Evolutionary conservation across 2,113 vertebrate species (phyloP).

Genomic region (Pachyramphus minor): DNA sequence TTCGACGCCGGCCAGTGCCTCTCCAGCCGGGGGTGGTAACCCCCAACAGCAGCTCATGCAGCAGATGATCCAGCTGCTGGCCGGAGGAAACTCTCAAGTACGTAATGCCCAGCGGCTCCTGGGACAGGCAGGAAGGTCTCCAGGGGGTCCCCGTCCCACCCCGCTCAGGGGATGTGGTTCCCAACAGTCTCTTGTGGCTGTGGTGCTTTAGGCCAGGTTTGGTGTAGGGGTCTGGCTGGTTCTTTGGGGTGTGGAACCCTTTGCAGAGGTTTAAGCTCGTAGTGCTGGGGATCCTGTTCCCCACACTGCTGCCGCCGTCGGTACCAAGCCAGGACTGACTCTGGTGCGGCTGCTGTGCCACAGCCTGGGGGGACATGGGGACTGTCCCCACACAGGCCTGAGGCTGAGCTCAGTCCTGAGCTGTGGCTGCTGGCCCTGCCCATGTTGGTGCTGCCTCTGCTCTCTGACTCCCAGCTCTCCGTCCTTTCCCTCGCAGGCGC

Average conservation of each 20-base stretch:
- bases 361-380: not conserved
- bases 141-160: rapidly evolving
- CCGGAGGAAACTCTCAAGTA: slow-evolving; percentile 82
- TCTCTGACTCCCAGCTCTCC: not conserved
- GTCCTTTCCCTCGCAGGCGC: slow-evolving; percentile 72
- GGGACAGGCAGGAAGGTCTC: not conserved
- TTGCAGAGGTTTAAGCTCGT: not conserved
- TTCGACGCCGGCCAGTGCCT: slow-evolving; percentile 76
- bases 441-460: rapidly evolving
- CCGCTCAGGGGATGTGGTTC: rapidly evolving
- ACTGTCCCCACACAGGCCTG: rapidly evolving
- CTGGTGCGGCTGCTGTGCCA: not conserved
- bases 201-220: not conserved
- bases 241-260: not conserved
- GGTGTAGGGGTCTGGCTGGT: not conserved
- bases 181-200: not conserved
- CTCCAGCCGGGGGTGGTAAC: slow-evolving; percentile 62
- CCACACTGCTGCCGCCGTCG: rapidly evolving
- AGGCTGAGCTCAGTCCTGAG: not conserved
- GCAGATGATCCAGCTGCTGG: slow-evolving; percentile 97
- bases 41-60: slow-evolving; percentile 84
- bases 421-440: rapidly evolving
- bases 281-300: not conserved
- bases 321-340: rapidly evolving
- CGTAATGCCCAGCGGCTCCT: not conserved